phyloP scores from a whole-genome alignment of 2,797 vertebrate genomes.

The Gallirallus australis region DNA sequence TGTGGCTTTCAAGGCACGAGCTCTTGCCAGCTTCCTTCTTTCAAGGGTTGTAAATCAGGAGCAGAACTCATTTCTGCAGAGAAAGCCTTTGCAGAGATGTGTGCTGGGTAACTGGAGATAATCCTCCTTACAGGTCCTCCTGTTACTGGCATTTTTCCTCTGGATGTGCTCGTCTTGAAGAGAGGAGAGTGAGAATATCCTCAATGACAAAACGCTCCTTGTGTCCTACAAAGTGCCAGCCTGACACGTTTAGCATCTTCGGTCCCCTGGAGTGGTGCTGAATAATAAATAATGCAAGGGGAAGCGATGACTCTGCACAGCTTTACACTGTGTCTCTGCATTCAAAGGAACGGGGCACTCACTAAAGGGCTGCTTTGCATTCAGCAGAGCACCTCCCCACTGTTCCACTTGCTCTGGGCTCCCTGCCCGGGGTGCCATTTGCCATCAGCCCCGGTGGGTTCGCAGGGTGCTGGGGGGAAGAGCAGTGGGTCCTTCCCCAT shows the following conservation, averaged over 20 bases:
- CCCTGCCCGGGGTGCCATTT: neutral
- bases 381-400: neutral
- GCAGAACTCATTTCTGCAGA: neutral
- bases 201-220: constrained; percentile 15
- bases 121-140: neutral
- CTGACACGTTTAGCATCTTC: neutral
- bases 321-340: neutral
- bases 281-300: neutral
- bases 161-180: neutral
- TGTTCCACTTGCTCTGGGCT: accelerated
- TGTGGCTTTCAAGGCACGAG: neutral
- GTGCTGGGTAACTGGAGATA: neutral
- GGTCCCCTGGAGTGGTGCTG: neutral
- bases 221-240: neutral
- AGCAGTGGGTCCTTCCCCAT: neutral
- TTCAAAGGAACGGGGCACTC: neutral
- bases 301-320: neutral
- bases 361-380: neutral
- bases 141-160: neutral
- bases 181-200: neutral
- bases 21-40: neutral
- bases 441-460: accelerated
- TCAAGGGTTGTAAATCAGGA: neutral
- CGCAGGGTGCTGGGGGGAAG: neutral
- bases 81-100: neutral